These are phyloP conservation scores for Enteromius mattozi DNA, from an alignment of 2,797 vertebrate genomes.

Conservation along the genomic window DNA sequence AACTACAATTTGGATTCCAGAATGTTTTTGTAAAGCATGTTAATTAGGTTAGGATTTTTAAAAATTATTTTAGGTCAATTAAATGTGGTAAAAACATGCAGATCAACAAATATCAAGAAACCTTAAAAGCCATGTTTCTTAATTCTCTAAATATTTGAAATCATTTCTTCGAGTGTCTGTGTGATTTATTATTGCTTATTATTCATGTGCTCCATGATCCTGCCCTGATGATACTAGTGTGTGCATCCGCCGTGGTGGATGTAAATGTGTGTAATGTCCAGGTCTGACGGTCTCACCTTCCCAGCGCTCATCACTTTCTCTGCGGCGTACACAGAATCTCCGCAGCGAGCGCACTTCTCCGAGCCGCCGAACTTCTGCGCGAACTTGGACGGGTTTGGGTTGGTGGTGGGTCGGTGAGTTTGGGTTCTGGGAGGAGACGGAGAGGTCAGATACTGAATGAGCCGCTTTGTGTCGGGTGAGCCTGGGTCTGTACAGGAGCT, in stretches of 20 bases:
- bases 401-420: slow-evolving; percentile 87
- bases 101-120: neutral
- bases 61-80: neutral
- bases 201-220: neutral
- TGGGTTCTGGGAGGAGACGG: slow-evolving; percentile 72
- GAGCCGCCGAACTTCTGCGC: slow-evolving; percentile 92
- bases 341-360: slow-evolving; percentile 92
- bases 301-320: slow-evolving; percentile 95
- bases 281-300: slow-evolving; percentile 80
- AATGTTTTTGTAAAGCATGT: neutral
- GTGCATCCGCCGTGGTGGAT: neutral
- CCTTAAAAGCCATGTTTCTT: neutral
- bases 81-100: neutral
- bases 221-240: neutral
- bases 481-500: slow-evolving; percentile 34
- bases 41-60: neutral
- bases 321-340: slow-evolving; percentile 90
- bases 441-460: slow-evolving; percentile 67
- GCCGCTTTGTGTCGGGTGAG: slow-evolving; percentile 67
- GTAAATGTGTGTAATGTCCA: neutral
- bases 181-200: neutral
- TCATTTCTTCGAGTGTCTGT: neutral
- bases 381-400: slow-evolving; percentile 90
- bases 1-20: neutral
- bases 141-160: neutral